Percentiles rank a stretch among this genome's conserved stretches.
Evolutionary conservation across 2,797 vertebrate species (phyloP).

Genomic region (Naso thynnoides): DNA sequence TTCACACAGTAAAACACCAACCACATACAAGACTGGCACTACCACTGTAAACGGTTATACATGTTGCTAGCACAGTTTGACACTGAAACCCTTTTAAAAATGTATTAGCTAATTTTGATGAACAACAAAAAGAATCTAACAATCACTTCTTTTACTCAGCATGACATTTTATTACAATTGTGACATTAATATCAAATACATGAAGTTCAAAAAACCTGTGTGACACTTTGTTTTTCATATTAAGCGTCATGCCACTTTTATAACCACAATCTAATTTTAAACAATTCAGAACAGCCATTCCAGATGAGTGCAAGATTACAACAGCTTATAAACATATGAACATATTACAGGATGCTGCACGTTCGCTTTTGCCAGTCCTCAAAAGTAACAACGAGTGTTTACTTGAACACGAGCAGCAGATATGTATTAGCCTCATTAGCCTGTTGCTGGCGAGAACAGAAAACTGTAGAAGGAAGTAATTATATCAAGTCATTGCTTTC

Average conservation of each 20-base stretch:
- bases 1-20: slow-evolving; percentile 25
- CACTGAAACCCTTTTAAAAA: slow-evolving; percentile 8
- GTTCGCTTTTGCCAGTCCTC: neutral
- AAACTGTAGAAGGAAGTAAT: neutral
- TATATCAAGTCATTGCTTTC: neutral
- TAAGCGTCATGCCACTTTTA: neutral
- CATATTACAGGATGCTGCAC: neutral
- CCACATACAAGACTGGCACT: slow-evolving; percentile 12
- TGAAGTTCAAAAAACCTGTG: neutral
- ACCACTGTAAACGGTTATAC: slow-evolving; percentile 37
- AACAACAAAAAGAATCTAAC: neutral
- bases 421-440: neutral
- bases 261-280: neutral
- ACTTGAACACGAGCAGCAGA: no score
- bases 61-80: slow-evolving; percentile 6
- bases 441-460: neutral
- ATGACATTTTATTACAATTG: neutral
- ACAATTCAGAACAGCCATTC: neutral
- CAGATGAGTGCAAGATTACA: neutral
- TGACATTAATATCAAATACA: neutral
- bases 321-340: neutral
- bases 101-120: neutral
- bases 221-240: neutral
- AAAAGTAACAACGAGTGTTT: slow-evolving; percentile 6
- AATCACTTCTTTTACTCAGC: slow-evolving; percentile 10